Conservation (phyloP, 2,797 vertebrate genomes). For the Glyptemys insculpta region DNA sequence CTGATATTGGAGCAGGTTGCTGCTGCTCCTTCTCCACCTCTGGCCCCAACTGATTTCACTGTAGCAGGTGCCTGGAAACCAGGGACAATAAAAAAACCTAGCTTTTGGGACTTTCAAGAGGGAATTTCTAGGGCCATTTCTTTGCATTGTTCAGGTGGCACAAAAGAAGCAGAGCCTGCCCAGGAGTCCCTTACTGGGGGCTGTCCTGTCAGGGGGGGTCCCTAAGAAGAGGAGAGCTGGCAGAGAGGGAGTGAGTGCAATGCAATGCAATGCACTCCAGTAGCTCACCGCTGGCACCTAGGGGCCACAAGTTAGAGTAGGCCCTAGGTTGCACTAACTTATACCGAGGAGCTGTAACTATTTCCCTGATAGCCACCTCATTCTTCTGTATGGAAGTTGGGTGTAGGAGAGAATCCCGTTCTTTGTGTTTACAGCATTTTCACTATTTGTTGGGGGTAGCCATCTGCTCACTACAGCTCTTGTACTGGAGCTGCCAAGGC, state of each 20-base stretch:
- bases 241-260: neutral
- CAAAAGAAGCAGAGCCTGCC: neutral
- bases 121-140: fast-evolving
- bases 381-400: neutral
- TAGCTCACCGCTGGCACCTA: neutral
- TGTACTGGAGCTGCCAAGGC: neutral
- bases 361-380: neutral
- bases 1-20: fast-evolving
- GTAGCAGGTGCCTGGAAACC: neutral
- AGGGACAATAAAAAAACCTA: neutral
- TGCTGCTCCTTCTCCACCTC: neutral
- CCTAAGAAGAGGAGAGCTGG: neutral
- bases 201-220: fast-evolving
- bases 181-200: neutral
- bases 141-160: neutral
- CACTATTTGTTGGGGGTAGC: neutral
- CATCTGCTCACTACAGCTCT: neutral
- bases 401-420: neutral
- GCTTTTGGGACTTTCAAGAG: neutral
- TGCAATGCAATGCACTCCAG: neutral
- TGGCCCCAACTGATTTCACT: neutral
- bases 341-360: neutral
- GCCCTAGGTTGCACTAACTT: neutral
- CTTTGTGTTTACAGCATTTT: neutral
- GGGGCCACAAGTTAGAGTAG: neutral